Conservation (phyloP, 30 jellyfish, hydroid and myxozoan genomes). For the Cassiopea xamachana region DNA sequence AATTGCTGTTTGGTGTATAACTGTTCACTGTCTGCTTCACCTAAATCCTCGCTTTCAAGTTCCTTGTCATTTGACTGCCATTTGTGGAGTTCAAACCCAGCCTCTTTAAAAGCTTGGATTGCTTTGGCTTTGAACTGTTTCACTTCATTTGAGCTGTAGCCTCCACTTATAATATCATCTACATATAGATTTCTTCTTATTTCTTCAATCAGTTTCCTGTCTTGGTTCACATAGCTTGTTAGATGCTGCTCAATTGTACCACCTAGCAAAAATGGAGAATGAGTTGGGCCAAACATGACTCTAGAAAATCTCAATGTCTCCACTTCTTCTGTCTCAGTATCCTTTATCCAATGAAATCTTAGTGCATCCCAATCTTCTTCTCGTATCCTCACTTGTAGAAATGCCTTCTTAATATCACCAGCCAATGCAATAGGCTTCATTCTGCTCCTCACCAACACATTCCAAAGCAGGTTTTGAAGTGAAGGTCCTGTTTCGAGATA, state of each 20-base stretch:
- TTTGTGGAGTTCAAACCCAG: conserved; percentile 31
- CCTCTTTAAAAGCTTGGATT: conserved; percentile 19
- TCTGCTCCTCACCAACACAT: conserved; percentile 27
- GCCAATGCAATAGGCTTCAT: conserved; percentile 28
- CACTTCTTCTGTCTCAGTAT: conserved; percentile 12
- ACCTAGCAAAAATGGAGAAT: conserved; percentile 60
- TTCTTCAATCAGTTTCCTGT: conserved; percentile 32
- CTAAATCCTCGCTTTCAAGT: not conserved
- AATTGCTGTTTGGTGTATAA: conserved; percentile 9
- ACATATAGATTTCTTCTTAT: conserved; percentile 59
- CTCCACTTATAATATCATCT: conserved; percentile 75
- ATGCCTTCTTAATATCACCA: conserved; percentile 45
- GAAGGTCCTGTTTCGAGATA: conserved; percentile 49
- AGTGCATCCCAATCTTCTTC: conserved; percentile 48
- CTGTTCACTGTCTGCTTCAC: too few species aligned
- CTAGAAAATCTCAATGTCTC: not conserved
- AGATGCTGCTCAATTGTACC: conserved; percentile 64
- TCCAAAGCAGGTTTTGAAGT: conserved; percentile 49
- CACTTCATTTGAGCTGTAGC: conserved; percentile 40
- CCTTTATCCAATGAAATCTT: conserved; percentile 65
- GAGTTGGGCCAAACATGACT: conserved; percentile 45
- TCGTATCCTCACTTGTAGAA: conserved; percentile 28
- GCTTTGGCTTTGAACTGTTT: conserved; percentile 32
- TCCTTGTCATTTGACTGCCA: conserved; percentile 71
- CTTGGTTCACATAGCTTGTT: not conserved